Evolutionary conservation across 2,113 vertebrate species (phyloP).

Genomic region (Limanda limanda): DNA sequence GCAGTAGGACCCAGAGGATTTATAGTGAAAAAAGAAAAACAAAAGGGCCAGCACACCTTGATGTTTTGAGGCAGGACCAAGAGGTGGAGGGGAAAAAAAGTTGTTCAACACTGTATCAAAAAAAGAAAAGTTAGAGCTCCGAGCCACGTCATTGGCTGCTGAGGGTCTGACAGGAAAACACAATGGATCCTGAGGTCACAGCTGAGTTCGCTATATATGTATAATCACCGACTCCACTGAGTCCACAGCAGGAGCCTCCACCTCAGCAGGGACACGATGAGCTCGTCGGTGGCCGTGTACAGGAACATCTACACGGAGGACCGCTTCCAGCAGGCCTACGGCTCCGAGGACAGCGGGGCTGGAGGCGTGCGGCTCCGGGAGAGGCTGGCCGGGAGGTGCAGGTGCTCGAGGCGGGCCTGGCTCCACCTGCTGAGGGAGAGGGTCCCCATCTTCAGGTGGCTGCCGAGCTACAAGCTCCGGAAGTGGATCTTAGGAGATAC

Average conservation of each 20-base stretch:
- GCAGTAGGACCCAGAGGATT: constrained; percentile 83
- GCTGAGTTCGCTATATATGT: constrained; percentile 77
- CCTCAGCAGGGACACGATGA: constrained; percentile 73
- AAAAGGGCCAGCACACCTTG: constrained; percentile 70
- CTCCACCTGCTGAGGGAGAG: constrained; percentile 82
- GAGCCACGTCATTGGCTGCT: constrained; percentile 76
- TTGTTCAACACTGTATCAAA: constrained; percentile 58
- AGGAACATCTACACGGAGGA: constrained; percentile 87
- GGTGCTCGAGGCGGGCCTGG: constrained; percentile 81
- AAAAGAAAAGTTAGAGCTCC: constrained; percentile 56
- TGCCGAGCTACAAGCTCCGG: constrained; percentile 86
- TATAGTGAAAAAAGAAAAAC: background rate
- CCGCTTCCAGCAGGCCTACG: constrained; percentile 84
- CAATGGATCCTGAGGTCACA: constrained; percentile 72
- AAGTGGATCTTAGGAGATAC: constrained; percentile 90
- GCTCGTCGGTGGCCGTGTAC: constrained; percentile 85
- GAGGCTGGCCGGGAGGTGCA: constrained; percentile 68
- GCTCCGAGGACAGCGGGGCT: constrained; percentile 65
- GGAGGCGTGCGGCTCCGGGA: constrained; percentile 68
- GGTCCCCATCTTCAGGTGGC: constrained; percentile 87
- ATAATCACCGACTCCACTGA: constrained; percentile 40
- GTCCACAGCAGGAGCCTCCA: background rate
- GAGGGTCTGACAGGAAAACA: constrained; percentile 77
- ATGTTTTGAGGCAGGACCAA: constrained; percentile 59
- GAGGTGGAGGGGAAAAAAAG: constrained; percentile 58